Base-by-base conservation (phyloP, 1,140 invertebrate genomes). In the Listronotus oregonensis region DNA sequence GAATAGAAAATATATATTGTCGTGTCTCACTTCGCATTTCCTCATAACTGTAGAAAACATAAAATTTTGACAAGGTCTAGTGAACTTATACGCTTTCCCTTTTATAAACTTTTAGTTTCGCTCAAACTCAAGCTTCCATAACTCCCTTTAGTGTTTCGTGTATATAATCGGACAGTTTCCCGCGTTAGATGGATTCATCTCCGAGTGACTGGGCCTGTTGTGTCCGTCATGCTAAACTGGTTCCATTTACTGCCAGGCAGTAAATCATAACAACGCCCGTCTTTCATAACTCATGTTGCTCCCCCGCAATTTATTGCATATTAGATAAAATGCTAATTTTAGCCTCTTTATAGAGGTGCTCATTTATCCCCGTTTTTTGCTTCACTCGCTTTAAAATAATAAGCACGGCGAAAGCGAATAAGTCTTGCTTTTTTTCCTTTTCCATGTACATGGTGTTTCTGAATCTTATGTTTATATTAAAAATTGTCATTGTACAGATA, bases 171-270 rank as follows among this genome's bases (percentile, higher is more conserved):
- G 32, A 54, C 37, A 34, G 51, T 40, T 21, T 42, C 52, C 15
- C n/a, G 34, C 17, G 9, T 47, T 43, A 37, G 40, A 32, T 37
- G 43, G 34, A 8, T 59, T 59, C 40, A 59, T 59, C 40, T 75
- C 79, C 81, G 76, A 77, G 64, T 77, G 79, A 82, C 80, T 82
- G 80, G 78, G 75, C 79, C 76, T 74, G 78, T 69, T 67, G 68
- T 66, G 68, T 70, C 55, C 69, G 66, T 72, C 66, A 68, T 64
- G 71, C 63, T 70, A 67, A 68, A 70, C 66, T 70, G 71, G 50
- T 63, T 67, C 68, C 71, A 70, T 72, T 72, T 68, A 65, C 58
- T 32, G 37, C 39, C 47, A 61, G 43, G 49, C 65, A 51, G 46
- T 68, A 68, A 68, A 68, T 68, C 67, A 60, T 59, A 40, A 21